A percentile compares a stretch with the other conserved stretches of the same genome.
phyloP scores from a whole-genome alignment of 2,888 invertebrate species.

The Lasiommata megera region DNA sequence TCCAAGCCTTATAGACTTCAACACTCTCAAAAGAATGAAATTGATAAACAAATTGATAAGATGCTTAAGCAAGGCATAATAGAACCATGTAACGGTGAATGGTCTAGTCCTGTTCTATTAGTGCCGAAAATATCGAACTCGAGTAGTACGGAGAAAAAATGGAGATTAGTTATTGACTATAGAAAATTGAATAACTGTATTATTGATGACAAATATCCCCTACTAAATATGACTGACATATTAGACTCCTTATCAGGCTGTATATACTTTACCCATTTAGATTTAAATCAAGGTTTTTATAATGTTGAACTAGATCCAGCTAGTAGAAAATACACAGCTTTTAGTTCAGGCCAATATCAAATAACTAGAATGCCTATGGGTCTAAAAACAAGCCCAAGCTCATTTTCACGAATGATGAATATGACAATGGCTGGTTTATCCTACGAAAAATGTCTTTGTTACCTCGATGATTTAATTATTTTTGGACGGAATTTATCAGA shows the following conservation, averaged over 20 bases:
- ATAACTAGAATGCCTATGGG: slow-evolving; percentile 29
- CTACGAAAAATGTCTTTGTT: not conserved
- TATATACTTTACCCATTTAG: slow-evolving; percentile 23
- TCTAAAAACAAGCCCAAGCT: slow-evolving; percentile 27
- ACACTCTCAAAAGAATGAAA: not conserved
- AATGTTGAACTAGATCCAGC: not conserved
- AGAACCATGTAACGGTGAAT: not conserved
- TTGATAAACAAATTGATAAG: not conserved
- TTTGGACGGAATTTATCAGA: not conserved
- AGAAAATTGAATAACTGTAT: slow-evolving; percentile 20
- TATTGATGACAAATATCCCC: slow-evolving; percentile 19
- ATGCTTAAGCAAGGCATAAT: not conserved
- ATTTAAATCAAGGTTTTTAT: slow-evolving; percentile 14
- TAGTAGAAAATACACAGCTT: slow-evolving; percentile 15
- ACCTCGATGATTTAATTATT: not conserved
- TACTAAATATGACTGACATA: not conserved
- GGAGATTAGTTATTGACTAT: too few species aligned
- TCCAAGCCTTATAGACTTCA: too few species aligned
- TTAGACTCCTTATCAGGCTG: slow-evolving; percentile 23
- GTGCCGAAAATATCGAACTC: slow-evolving; percentile 20
- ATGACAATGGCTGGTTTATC: slow-evolving; percentile 26
- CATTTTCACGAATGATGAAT: slow-evolving; percentile 23
- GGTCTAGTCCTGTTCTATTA: not conserved
- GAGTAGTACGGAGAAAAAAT: slow-evolving; percentile 10
- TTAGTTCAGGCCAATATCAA: slow-evolving; percentile 25